Evolutionary conservation across 2,797 vertebrate genomes (phyloP).

Genomic region (Manis pentadactyla): DNA sequence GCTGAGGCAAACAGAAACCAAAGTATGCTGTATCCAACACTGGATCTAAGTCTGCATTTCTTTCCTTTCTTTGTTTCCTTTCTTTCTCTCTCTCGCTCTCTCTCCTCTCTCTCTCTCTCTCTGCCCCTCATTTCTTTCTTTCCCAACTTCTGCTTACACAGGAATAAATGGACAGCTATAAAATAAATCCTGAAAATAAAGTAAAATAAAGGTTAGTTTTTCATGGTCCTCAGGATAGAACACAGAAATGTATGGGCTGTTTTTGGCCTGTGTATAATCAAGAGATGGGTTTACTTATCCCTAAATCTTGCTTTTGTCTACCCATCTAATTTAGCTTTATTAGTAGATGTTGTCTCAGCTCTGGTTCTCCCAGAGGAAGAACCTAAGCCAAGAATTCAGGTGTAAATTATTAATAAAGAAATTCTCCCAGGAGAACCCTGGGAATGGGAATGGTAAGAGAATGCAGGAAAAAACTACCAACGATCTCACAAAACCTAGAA

Average conservation of each 20-base stretch:
- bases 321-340: conserved; percentile 10
- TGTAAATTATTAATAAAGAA: conserved; percentile 12
- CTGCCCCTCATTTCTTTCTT: conserved; percentile 5
- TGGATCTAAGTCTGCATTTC: background rate
- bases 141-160: background rate
- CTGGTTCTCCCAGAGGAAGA: background rate
- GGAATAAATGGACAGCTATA: conserved; percentile 44
- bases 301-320: background rate
- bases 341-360: background rate
- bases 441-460: background rate
- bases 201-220: conserved; percentile 32
- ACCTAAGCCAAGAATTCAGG: background rate
- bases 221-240: background rate
- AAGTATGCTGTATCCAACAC: background rate
- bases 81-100: too few species aligned
- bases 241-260: background rate
- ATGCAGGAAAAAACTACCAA: background rate
- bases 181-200: conserved; percentile 57
- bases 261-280: background rate
- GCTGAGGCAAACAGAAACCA: conserved; percentile 33
- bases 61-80: background rate
- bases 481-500: background rate
- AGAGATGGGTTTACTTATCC: background rate
- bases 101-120: too few species aligned
- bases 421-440: background rate